Evolutionary conservation across 2,797 vertebrate species (phyloP), one percentile per base, ranked within the genome.

Genomic region (Fratercula arctica): DNA sequence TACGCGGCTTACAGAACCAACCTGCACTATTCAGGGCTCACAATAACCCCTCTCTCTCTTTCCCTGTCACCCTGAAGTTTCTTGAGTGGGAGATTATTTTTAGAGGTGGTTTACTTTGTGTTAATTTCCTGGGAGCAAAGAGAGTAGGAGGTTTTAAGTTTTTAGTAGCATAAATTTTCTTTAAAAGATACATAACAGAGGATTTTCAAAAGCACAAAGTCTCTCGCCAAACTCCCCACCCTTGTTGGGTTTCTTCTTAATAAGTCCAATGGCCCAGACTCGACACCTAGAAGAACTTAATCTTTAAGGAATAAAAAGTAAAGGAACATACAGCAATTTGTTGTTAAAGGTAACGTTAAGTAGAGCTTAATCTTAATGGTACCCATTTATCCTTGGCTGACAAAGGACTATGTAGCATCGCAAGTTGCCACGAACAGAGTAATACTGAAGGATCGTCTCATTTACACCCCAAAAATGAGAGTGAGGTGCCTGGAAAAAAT

Each of bases 81-180:
- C 50, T 61, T 93, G 75, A 87, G 41, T 67, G n/a, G 60, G 56
- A 83, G 33, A 26, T 90, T 95, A 68, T 83, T 93, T 93, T 92
- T 84, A 69, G 60, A 70, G 45, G 72, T 87, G 48, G 28, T 61
- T 94, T 95, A 54, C 11, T 82, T 82, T 64, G 31, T 53, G 41
- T 64, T 94, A 77, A 37, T 67, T 88, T 93, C 48, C 54, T 0
- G 0, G 53, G 48, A 92, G 54, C 56, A 82, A 86, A 77, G 31
- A 56, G 14, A 90, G 24, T 76, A 45, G 59, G 68, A 87, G n/a
- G n/a, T 77, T 80, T 85, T 77, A 31, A 45, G 61, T 2, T 33
- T 82, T 83, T 18, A n/a, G 35, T 72, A 37, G 23, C 26, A 43
- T 29, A 25, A n/a, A 24, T 92, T 89, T 87, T 92, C 29, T 66